Evolutionary conservation across 2,888 invertebrate genomes (phyloP).

Genomic region (Bruchidius siliquastri): DNA sequence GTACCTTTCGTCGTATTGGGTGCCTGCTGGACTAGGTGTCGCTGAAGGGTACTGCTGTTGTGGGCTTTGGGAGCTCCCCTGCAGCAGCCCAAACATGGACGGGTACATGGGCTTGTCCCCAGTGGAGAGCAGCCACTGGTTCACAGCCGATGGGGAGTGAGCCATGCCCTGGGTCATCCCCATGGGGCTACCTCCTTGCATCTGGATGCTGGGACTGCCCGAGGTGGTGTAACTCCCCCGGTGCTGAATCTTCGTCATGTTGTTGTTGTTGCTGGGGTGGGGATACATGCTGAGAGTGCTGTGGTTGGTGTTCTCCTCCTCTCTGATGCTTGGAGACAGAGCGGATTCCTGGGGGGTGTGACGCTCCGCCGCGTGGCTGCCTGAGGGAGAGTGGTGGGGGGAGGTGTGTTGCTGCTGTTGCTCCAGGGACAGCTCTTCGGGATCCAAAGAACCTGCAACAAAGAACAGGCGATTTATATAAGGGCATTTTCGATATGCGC

Average conservation of each 20-base stretch:
- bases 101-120: conserved; percentile 63
- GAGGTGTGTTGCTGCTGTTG: conserved; percentile 42
- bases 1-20: conserved; percentile 60
- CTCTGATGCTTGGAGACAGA: conserved; percentile 62
- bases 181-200: conserved; percentile 42
- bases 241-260: conserved; percentile 29
- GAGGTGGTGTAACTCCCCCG: conserved; percentile 67
- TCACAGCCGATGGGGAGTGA: conserved; percentile 57
- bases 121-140: conserved; percentile 69
- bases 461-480: neutral
- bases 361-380: conserved; percentile 49
- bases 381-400: conserved; percentile 38
- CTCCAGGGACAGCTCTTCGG: conserved; percentile 72
- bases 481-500: too few species aligned
- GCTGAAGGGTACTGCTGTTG: conserved; percentile 52
- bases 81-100: conserved; percentile 60
- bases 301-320: conserved; percentile 71
- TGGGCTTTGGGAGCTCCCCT: conserved; percentile 53
- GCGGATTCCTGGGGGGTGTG: conserved; percentile 51
- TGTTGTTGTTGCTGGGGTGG: conserved; percentile 40
- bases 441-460: conserved; percentile 69
- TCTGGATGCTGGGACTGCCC: conserved; percentile 49
- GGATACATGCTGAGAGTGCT: conserved; percentile 60
- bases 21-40: conserved; percentile 52
- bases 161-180: conserved; percentile 45